Base-by-base conservation (phyloP, 2,113 vertebrate genomes). In the Corythornis vintsioides region DNA sequence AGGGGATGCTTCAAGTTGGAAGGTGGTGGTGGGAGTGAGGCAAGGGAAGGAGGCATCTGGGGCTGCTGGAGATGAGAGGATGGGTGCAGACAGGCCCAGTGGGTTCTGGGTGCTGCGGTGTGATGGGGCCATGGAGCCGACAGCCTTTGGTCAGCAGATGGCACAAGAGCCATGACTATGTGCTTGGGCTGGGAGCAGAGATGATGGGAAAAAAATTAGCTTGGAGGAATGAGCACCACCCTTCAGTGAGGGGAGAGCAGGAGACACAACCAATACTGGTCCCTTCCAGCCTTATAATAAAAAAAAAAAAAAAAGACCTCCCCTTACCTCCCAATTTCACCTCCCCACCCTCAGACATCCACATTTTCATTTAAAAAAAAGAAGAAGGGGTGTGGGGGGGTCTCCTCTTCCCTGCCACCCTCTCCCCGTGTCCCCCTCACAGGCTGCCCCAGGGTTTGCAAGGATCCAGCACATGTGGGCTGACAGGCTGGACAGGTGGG, bases 101-200 rank as follows among this genome's bases (percentile, higher is more conserved):
- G 78, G 57, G 59, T 73, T 59, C 59, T 40, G 81, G 57, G 21
- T 76, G 64, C 38, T 48, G 63, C 0, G 8, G 13, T 0, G 17
- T 10, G 20, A 3, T 0, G 9, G 24, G 75, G 14, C 35, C 42
- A 2, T 1, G 43, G 50, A 87, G n/a, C 50, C 28, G 2, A 48
- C 20, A 11, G 72, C n/a, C n/a, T 22, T 20, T 3, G 24, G 93
- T 89, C 96, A 40, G 94, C 76, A 97, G 96, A 6, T 87, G 96
- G 96, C 92, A 92, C 80, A 94, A 86, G 87, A 92, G 64, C 70
- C 9, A 35, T 56, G 73, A 53, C 33, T 33, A 73, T 92, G 77
- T 2, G 15, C 33, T 56, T 6, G 63, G 72, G 53, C 14, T 25
- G 38, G 18, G 56, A 65, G 35, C 33, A 16, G 71, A 43, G 31